These are phyloP conservation scores for Folsomia manolachei DNA, from an alignment of 2,888 invertebrate species.

Conservation along the genomic window DNA sequence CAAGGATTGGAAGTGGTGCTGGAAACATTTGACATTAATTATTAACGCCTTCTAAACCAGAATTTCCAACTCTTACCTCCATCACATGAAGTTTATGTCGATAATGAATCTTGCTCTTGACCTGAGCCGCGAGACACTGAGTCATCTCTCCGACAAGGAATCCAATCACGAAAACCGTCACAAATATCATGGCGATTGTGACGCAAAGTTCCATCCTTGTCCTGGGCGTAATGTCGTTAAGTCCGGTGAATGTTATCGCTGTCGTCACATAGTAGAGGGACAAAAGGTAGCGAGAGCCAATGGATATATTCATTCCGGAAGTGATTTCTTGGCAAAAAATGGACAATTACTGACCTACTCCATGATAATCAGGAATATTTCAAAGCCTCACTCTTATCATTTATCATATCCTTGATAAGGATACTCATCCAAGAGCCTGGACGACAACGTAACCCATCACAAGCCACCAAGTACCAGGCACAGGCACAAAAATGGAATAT, in stretches of 20 bases:
- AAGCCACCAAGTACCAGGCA: conserved; percentile 46
- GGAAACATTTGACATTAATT: not conserved
- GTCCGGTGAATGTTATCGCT: conserved; percentile 42
- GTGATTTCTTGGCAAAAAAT: not conserved
- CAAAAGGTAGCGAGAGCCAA: conserved; percentile 34
- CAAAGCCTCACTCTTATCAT: not conserved
- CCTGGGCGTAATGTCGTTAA: conserved; percentile 30
- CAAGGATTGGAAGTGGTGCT: conserved; percentile 37
- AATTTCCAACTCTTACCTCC: conserved; percentile 26
- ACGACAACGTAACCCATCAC: conserved; percentile 30
- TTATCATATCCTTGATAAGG: conserved; percentile 15
- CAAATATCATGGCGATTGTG: conserved; percentile 40
- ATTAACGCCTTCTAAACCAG: not conserved
- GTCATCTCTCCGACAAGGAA: conserved; percentile 48
- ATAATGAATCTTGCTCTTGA: conserved; percentile 46
- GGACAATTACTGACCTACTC: not conserved
- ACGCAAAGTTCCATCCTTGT: conserved; percentile 28
- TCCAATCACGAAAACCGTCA: conserved; percentile 41
- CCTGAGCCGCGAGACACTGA: conserved; percentile 45
- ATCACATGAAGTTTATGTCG: conserved; percentile 44
- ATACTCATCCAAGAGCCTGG: conserved; percentile 35
- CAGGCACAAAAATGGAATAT: conserved; percentile 49
- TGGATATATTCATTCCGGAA: conserved; percentile 11
- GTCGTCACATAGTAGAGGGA: conserved; percentile 44
- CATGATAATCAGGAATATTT: not conserved